Evolutionary conservation across 2,113 vertebrate genomes (phyloP).

Genomic region (Noctilio leporinus): DNA sequence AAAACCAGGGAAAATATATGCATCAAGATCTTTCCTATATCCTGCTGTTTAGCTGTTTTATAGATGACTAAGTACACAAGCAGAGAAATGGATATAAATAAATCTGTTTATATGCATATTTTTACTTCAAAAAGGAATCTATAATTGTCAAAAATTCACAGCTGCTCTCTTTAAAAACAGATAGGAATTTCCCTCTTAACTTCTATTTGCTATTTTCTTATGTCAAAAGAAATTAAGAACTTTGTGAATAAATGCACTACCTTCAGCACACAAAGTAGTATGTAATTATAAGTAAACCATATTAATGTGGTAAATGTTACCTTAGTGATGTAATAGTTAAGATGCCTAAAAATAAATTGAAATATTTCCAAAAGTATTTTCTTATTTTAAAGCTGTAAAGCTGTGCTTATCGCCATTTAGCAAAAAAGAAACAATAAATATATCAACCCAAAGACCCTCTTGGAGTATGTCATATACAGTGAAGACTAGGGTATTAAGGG

Average conservation of each 20-base stretch:
- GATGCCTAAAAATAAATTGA: background rate
- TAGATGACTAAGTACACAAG: background rate
- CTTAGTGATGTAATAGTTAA: background rate
- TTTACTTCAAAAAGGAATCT: background rate
- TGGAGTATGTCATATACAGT: background rate
- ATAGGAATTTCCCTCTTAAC: slow-evolving; percentile 39
- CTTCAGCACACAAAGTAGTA: background rate
- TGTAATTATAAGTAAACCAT: background rate
- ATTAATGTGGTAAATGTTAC: background rate
- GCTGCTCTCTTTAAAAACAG: background rate
- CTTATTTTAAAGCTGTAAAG: slow-evolving; percentile 6
- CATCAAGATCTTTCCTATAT: background rate
- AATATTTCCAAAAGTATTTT: slow-evolving; percentile 32
- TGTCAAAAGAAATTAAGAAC: background rate
- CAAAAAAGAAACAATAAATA: background rate
- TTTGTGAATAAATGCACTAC: background rate
- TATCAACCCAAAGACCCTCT: background rate
- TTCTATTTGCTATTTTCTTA: background rate
- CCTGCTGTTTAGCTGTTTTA: slow-evolving; percentile 12
- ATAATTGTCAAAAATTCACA: slow-evolving; percentile 1
- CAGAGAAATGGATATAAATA: slow-evolving; percentile 9
- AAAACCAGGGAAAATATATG: background rate
- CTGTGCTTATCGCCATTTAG: background rate
- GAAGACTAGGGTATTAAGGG: background rate
- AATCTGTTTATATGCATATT: slow-evolving; percentile 19